Conservation (phyloP, 2,888 invertebrate genomes). For the Melangyna quadrimaculata region DNA sequence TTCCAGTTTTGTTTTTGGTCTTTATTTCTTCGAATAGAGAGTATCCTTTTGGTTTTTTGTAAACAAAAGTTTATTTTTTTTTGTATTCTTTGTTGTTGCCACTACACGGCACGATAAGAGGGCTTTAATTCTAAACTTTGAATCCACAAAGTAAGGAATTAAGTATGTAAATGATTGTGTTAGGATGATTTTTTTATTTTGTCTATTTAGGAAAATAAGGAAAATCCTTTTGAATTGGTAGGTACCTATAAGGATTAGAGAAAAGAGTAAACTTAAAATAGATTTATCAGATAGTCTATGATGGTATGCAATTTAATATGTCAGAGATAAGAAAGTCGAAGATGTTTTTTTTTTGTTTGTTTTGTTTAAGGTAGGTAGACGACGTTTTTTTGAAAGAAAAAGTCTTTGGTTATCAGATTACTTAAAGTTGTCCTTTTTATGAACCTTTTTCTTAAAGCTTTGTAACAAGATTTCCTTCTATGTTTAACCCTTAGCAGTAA, state of each 20-base stretch:
- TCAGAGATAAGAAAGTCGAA: background rate
- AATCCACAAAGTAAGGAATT: constrained; percentile 43
- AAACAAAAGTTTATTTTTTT: constrained; percentile 23
- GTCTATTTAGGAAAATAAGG: background rate
- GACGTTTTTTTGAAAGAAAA: background rate
- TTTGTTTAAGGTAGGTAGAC: no score
- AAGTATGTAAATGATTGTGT: constrained; percentile 65
- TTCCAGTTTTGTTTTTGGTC: constrained; percentile 45
- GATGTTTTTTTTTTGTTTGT: background rate
- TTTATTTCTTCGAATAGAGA: constrained; percentile 35
- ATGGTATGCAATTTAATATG: constrained; percentile 7
- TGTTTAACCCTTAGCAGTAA: background rate
- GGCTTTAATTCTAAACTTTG: constrained; percentile 20
- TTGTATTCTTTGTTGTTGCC: no score
- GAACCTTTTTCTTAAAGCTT: background rate
- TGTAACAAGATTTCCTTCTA: background rate
- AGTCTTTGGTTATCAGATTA: constrained; percentile 2
- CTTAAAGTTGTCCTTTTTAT: constrained; percentile 11
- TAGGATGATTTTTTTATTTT: constrained; percentile 19
- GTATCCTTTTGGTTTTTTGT: constrained; percentile 47
- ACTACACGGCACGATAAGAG: background rate
- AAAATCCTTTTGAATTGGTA: background rate
- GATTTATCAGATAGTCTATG: background rate
- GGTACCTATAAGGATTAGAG: background rate
- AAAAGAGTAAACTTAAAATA: constrained; percentile 5